These are phyloP conservation scores for Phragmatobia fuliginosa DNA, from an alignment of 2,888 invertebrate genomes.

Conservation along the genomic window DNA sequence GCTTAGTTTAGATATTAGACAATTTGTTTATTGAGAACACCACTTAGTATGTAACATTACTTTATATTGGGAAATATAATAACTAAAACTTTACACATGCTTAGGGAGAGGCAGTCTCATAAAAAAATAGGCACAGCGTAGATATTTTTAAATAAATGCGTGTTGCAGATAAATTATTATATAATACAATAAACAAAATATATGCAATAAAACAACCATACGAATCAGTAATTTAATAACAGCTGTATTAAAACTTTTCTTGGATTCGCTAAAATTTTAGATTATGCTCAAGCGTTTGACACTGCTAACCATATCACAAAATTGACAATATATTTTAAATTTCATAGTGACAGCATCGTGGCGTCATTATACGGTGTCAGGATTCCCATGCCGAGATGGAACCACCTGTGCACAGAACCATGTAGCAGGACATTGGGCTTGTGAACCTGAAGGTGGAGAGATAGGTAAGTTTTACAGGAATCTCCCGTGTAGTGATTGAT, in stretches of 20 bases:
- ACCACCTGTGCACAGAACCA: constrained; percentile 90
- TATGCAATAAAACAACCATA: too few relatives aligned
- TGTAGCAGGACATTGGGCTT: constrained; percentile 93
- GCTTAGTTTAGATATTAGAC: not conserved
- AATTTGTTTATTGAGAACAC: not conserved
- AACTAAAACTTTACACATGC: too few relatives aligned
- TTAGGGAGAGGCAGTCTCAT: too few relatives aligned
- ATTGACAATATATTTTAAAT: not conserved
- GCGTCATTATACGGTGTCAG: constrained; percentile 93
- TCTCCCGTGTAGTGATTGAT: not conserved
- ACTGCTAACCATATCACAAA: not conserved
- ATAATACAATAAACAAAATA: too few relatives aligned
- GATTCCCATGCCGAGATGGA: constrained; percentile 91
- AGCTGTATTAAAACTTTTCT: too few relatives aligned
- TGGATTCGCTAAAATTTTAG: too few relatives aligned
- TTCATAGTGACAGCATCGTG: constrained; percentile 85
- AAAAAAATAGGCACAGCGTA: too few relatives aligned
- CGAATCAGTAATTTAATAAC: too few relatives aligned
- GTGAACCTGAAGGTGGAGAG: constrained; percentile 90
- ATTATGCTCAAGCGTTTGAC: not conserved
- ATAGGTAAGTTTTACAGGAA: constrained; percentile 61
- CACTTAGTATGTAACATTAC: too few relatives aligned
- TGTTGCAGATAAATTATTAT: not conserved
- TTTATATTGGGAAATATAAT: too few relatives aligned
- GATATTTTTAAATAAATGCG: not conserved